Base-by-base conservation (phyloP, 35 echinoderm and acorn worm genomes). In the Amphiura filiformis region DNA sequence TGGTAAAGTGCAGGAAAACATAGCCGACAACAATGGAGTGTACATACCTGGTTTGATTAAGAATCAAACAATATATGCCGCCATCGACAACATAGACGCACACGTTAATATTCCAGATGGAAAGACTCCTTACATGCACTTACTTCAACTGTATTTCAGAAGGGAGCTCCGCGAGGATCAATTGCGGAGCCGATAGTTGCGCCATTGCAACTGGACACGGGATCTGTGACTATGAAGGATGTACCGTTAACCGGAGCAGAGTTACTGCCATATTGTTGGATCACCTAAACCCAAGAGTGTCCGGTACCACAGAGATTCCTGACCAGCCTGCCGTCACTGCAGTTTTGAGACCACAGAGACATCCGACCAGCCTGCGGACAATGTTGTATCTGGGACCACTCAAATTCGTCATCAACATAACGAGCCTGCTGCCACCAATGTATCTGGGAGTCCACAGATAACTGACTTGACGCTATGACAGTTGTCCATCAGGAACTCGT, bases 31-130 rank as follows among this genome's bases (percentile, higher is more conserved):
- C 9, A 70, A 70, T 2, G 61, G 61, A 70, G 61, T 70, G 7
- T 70, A 70, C n/a, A n/a, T n/a, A 52, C 61, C 61, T 70, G 61
- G 61, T 70, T 11, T 70, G 61, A 70, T 70, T n/a, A 70, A 70
- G 61, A 70, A 70, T 23, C 61, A 70, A 1, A 70, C 61, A 13
- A 70, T 70, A 5, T 70, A 70, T n/a, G 61, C 61, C 2, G 61
- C 61, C 28, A 70, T 70, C 26, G 61, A 70, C 61, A 70, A 70
- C 26, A 70, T 70, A 70, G 26, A 70, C 61, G 61, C 61, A 26
- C 61, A 70, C 2, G 61, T 70, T 13, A 23, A 70, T n/a, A 70
- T 23, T 3, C 61, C 61, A 23, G 61, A 70, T 70, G 61, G 1
- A 70, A 70, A 70, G 61, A 70, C 28, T 70, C 61, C 4, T 70